Evolutionary conservation across 1,140 invertebrate genomes (phyloP), one percentile per base, ranked within the genome.

Genomic region (Heliconius eleuchia): DNA sequence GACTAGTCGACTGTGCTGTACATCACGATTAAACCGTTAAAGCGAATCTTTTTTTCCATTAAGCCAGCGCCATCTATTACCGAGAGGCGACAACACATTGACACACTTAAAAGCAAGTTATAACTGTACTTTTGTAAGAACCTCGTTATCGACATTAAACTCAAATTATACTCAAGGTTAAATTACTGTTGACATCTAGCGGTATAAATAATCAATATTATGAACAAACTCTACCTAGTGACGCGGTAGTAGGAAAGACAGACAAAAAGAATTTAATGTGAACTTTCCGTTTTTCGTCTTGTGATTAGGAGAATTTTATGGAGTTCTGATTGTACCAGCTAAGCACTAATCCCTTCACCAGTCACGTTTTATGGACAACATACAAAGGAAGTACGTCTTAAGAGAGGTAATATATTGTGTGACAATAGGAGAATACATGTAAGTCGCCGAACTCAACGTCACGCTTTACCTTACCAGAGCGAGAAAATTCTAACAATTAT

Each of bases 91-190:
- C 80, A 88, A 80, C 79, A 74, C 60, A 70, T 78, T 87, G 88
- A 85, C 88, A 89, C 82, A 86, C 83, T 85, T 87, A 84, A 73
- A 75, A 87, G 87, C 87, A 78, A 78, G 84, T 81, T 78, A 30
- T 76, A 76, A 76, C 74, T 76, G 74, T 76, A 76, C 74, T 50
- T 66, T 57, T 39, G 46, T 76, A 76, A 46, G 60, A 76, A 76
- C 57, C 74, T 70, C 30, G 30, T 75, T 30, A 46, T 66, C 60
- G 60, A 27, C 60, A 66, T 66, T 66, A 66, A 70, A 70, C 57
- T 71, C 39, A 66, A 66, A 70, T 76, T 70, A 76, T 39, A 46
- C 46, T 46, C 60, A 66, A 76, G 23, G 37, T 76, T 76, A 70
- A 76, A 72, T 66, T 66, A 66, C n/a, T 82, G 85, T 82, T 79